Evolutionary conservation across 2,888 invertebrate species (phyloP).

Genomic region (Caenorhabditis afra): DNA sequence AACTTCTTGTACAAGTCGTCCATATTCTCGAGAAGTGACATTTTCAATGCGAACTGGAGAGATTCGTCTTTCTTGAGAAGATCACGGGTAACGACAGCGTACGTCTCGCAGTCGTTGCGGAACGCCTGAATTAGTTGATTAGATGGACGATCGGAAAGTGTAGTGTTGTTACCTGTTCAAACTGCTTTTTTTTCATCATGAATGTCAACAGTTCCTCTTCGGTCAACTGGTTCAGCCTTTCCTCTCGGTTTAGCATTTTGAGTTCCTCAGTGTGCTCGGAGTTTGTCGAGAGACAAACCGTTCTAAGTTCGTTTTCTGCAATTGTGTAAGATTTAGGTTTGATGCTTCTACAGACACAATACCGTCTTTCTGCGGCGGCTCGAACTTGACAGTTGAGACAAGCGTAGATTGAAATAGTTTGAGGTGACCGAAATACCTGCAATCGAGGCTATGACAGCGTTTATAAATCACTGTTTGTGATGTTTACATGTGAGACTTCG

Average conservation of each 20-base stretch:
- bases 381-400: constrained; percentile 34
- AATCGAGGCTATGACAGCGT: constrained; percentile 1
- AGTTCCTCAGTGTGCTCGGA: constrained; percentile 29
- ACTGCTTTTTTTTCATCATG: constrained; percentile 60
- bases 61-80: constrained; percentile 66
- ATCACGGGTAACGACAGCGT: constrained; percentile 65
- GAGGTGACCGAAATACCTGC: constrained; percentile 51
- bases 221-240: constrained; percentile 43
- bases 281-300: constrained; percentile 19
- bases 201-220: constrained; percentile 61
- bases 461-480: too few species aligned
- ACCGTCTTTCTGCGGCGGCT: background rate
- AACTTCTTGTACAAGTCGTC: constrained; percentile 65
- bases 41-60: constrained; percentile 61
- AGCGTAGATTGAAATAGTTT: constrained; percentile 43
- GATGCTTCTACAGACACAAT: too few species aligned
- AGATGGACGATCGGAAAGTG: background rate
- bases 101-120: constrained; percentile 71
- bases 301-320: too few species aligned
- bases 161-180: constrained; percentile 63
- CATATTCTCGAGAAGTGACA: constrained; percentile 67
- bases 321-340: too few species aligned
- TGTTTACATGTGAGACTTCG: constrained; percentile 13
- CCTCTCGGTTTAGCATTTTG: constrained; percentile 51
- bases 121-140: constrained; percentile 57